Conservation (phyloP, 1,140 invertebrate species). For the Manduca sexta region DNA sequence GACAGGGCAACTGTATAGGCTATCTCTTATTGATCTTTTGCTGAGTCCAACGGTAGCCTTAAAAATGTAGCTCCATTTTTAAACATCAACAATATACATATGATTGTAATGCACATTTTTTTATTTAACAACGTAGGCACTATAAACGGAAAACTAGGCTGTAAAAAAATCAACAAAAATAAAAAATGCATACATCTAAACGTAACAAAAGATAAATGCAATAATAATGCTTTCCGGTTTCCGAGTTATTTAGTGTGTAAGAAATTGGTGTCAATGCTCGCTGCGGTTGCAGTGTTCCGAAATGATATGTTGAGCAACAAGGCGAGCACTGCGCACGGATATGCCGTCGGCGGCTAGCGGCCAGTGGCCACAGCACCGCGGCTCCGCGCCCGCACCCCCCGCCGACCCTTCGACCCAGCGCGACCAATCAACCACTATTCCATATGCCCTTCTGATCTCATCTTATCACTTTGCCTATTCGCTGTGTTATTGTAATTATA, state of each 20-base stretch:
- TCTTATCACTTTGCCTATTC: slow-evolving; percentile 29
- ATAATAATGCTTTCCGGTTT: slow-evolving; percentile 24
- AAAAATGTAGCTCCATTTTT: neutral
- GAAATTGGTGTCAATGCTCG: slow-evolving; percentile 69
- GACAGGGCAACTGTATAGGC: neutral
- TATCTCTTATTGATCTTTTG: neutral
- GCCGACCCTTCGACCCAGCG: too few species aligned
- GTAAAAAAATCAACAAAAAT: neutral
- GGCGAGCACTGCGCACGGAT: slow-evolving; percentile 25
- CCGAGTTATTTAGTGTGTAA: slow-evolving; percentile 46
- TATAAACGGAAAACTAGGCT: too few species aligned
- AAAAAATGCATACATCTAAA: neutral
- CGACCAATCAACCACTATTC: too few species aligned
- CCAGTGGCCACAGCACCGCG: too few species aligned
- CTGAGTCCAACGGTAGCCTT: neutral
- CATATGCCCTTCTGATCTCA: slow-evolving; percentile 48
- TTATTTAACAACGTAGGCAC: too few species aligned
- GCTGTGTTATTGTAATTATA: too few species aligned
- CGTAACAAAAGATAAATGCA: slow-evolving; percentile 15
- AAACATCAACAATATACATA: neutral
- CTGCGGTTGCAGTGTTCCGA: slow-evolving; percentile 69
- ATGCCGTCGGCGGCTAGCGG: slow-evolving; percentile 26
- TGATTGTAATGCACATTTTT: neutral
- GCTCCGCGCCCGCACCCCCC: slow-evolving; percentile 33
- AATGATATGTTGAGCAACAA: slow-evolving; percentile 63